Conservation (phyloP, 2,797 vertebrate genomes). For the Tragopan temminckii region DNA sequence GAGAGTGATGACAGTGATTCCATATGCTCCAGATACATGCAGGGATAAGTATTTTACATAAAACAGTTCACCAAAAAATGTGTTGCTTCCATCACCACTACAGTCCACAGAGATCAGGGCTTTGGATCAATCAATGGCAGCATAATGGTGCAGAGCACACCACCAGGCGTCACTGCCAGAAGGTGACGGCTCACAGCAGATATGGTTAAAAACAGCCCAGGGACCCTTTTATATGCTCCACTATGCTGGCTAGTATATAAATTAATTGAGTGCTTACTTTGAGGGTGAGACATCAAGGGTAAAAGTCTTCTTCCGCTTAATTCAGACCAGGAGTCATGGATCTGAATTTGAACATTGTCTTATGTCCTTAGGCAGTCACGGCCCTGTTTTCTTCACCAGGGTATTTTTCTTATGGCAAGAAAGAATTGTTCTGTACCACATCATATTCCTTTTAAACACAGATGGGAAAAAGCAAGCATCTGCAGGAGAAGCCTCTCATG, state of each 20-base stretch:
- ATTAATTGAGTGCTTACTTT: not conserved
- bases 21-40: not conserved
- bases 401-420: not conserved
- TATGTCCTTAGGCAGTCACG: not conserved
- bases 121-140: not conserved
- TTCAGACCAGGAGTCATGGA: constrained; percentile 11
- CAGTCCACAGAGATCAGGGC: not conserved
- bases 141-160: not conserved
- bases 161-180: not conserved
- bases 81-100: not conserved
- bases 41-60: not conserved
- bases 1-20: not conserved
- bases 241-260: not conserved
- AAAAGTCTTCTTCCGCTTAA: constrained; percentile 21
- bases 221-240: not conserved
- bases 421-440: not conserved
- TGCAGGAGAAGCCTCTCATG: not conserved
- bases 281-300: not conserved
- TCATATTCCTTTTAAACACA: not conserved
- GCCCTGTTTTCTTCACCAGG: not conserved
- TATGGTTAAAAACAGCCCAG: not conserved
- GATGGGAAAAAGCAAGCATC: not conserved
- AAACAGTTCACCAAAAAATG: not conserved
- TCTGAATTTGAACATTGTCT: constrained; percentile 30
- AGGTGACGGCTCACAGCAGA: not conserved